Evolutionary conservation across 1,140 invertebrate species (phyloP).

Genomic region (Drosophila truncata): DNA sequence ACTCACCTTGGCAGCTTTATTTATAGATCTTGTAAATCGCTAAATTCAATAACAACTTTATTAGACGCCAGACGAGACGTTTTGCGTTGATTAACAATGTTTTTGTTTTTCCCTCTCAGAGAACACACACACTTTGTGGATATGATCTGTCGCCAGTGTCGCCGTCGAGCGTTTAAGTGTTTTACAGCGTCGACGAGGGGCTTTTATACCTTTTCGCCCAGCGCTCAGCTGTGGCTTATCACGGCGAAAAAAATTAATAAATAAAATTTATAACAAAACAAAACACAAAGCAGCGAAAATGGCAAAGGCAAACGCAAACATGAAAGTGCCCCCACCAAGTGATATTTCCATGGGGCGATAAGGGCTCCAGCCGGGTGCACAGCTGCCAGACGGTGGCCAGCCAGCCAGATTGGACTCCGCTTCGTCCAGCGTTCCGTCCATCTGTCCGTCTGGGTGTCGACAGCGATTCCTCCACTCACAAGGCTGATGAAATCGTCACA

Average conservation of each 20-base stretch:
- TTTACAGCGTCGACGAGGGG: slow-evolving; percentile 43
- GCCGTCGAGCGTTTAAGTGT: slow-evolving; percentile 60
- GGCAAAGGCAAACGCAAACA: slow-evolving; percentile 35
- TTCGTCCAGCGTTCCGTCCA: slow-evolving; percentile 2
- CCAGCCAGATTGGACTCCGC: slow-evolving; percentile 34
- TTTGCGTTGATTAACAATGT: slow-evolving; percentile 17
- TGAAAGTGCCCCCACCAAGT: slow-evolving; percentile 36
- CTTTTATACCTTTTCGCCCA: slow-evolving; percentile 61
- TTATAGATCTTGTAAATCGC: slow-evolving; percentile 61
- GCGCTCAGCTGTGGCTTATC: slow-evolving; percentile 58
- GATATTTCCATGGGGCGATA: slow-evolving; percentile 22
- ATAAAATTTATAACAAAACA: slow-evolving; percentile 63
- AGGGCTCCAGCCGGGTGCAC: slow-evolving; percentile 25
- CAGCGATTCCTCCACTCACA: slow-evolving; percentile 21
- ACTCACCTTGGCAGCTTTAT: slow-evolving; percentile 67
- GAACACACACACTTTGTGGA: slow-evolving; percentile 28
- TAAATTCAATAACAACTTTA: slow-evolving; percentile 53
- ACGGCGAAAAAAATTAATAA: slow-evolving; percentile 44
- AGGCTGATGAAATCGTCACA: slow-evolving; percentile 57
- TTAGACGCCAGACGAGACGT: slow-evolving; percentile 25
- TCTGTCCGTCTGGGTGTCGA: slow-evolving; percentile 13
- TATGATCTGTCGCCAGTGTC: slow-evolving; percentile 36
- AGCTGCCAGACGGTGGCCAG: slow-evolving; percentile 42
- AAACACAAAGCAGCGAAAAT: slow-evolving; percentile 38
- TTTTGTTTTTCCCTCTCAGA: slow-evolving; percentile 8